Conservation (phyloP, 2,113 vertebrate genomes). For the Taurulus bubalis region DNA sequence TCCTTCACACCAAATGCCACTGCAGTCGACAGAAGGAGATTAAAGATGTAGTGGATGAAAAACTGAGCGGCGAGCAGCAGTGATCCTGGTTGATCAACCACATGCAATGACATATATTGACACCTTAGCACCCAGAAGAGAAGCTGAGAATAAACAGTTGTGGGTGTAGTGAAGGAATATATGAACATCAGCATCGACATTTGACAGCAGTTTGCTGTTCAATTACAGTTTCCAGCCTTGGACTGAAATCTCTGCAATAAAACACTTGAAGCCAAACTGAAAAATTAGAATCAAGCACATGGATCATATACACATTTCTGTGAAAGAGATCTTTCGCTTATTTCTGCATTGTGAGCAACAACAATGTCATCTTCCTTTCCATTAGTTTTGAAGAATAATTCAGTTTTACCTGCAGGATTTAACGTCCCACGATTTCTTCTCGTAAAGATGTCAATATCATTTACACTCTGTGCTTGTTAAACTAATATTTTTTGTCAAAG, state of each 20-base stretch:
- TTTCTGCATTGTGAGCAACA: not conserved
- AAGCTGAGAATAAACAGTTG: not conserved
- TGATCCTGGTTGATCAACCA: not conserved
- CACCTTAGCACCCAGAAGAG: not conserved
- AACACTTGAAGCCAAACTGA: not conserved
- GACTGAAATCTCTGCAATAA: not conserved
- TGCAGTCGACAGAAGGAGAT: slow-evolving; percentile 68
- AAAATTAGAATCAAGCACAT: not conserved
- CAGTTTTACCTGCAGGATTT: not conserved
- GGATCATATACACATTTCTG: not conserved
- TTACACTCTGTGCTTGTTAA: not conserved
- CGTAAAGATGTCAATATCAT: not conserved
- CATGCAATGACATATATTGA: not conserved
- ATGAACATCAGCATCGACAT: not conserved
- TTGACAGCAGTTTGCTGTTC: not conserved
- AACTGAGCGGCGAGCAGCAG: slow-evolving; percentile 5
- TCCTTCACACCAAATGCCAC: slow-evolving; percentile 65
- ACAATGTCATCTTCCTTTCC: not conserved
- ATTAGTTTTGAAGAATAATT: not conserved
- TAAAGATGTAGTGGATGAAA: slow-evolving; percentile 61
- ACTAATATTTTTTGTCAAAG: not conserved
- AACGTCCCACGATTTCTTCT: not conserved
- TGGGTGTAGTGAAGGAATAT: not conserved
- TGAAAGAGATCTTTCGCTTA: not conserved
- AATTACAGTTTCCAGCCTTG: not conserved